Conservation (phyloP, 2,797 vertebrate genomes). For the Sebastes ruberrimus region DNA sequence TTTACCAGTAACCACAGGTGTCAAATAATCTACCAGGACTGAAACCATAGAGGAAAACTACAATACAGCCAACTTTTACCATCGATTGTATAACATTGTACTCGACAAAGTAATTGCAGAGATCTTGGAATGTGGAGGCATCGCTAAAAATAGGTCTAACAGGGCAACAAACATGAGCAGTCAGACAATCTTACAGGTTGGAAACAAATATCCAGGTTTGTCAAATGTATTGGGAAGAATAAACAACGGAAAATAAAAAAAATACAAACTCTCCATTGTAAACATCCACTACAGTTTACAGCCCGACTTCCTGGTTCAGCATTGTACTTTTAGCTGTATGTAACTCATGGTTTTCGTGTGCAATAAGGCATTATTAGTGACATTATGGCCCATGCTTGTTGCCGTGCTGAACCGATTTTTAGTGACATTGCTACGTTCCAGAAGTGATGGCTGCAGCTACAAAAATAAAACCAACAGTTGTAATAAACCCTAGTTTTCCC, state of each 20-base stretch:
- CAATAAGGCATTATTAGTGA: neutral
- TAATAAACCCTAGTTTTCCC: neutral
- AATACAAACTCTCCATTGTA: neutral
- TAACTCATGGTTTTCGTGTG: neutral
- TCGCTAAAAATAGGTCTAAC: neutral
- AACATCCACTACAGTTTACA: neutral
- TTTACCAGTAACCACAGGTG: too few relatives aligned
- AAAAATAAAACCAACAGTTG: neutral
- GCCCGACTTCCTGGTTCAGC: neutral
- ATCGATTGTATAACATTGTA: neutral
- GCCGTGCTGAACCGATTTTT: neutral
- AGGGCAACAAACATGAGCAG: neutral
- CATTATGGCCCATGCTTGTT: neutral
- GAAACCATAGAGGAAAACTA: too few relatives aligned
- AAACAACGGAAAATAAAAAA: neutral
- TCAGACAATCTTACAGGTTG: neutral
- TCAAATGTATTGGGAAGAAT: neutral
- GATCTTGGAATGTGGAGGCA: too few relatives aligned
- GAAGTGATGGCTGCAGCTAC: neutral
- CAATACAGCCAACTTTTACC: too few relatives aligned
- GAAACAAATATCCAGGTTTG: neutral
- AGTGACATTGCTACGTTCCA: neutral
- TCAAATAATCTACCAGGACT: too few relatives aligned
- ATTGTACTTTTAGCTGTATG: neutral
- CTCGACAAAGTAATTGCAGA: neutral